Evolutionary conservation across 37 sponge, comb jelly and placozoan species (phyloP), one percentile per base, ranked within the genome.

Genomic region (Bolinopsis microptera): DNA sequence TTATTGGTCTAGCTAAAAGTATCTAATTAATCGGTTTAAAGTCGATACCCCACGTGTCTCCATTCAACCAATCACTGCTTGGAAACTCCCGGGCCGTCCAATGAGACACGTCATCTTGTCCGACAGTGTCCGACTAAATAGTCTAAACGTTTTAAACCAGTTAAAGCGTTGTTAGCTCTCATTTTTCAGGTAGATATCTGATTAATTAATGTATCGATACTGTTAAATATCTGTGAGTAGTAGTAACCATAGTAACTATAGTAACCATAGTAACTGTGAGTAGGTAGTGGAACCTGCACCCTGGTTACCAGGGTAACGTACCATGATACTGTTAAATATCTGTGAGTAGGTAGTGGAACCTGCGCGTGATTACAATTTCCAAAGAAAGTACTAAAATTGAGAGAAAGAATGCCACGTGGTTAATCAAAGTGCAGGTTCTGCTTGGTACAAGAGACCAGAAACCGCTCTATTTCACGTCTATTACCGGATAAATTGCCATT

Each of bases 151-250:
- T 77, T 70, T 35, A 35, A 77, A 77, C 80, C 16, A 32, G 9
- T 48, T 48, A 13, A 48, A 48, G 61, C 61, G 61, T 48, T 48
- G 61, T 48, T 48, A 70, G 74, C 74, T 70, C 28, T 26, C 21
- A 26, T n/a, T 77, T 34, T 77, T 34, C 32, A 27, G 33, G 80
- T 18, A 77, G 35, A 32, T 77, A 31, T 32, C 13, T 77, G 32
- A 77, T 77, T 77, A 77, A 77, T 77, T 77, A 77, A 77, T 35
- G 22, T 35, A 77, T 77, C 27, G 21, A 77, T 77, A 48, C 61
- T 5, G 61, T 48, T 48, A 77, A 32, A 32, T 77, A 35, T 77
- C 33, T 70, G 26, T 70, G 74, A 70, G 74, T 70, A 70, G 74
- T n/a, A n/a, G n/a, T n/a, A n/a, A n/a, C n/a, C n/a, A n/a, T n/a